Conservation (phyloP, 1,140 invertebrate species). For the Oryzaephilus surinamensis region DNA sequence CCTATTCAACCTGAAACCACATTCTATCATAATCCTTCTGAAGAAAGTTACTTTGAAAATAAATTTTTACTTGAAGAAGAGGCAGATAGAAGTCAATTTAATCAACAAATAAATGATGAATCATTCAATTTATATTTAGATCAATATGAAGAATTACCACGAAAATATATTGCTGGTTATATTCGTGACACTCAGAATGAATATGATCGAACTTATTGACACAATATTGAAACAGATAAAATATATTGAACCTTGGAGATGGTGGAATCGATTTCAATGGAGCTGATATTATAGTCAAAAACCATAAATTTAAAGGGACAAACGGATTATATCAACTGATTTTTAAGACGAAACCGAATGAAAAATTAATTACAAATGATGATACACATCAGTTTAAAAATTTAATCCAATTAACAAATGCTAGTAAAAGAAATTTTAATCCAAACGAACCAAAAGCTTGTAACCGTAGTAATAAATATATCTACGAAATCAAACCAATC, state of each 20-base stretch:
- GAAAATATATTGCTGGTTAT: no score
- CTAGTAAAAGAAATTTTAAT: neutral
- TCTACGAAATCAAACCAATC: neutral
- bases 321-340: neutral
- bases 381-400: neutral
- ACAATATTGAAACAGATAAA: neutral
- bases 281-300: neutral
- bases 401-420: neutral
- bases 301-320: neutral
- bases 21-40: no score
- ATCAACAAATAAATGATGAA: no score
- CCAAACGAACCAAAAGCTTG: neutral
- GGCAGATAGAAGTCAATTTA: no score
- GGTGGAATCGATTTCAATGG: neutral
- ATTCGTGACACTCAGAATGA: no score
- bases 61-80: no score
- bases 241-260: neutral
- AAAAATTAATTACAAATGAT: no score
- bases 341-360: neutral
- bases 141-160: no score
- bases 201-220: no score
- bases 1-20: no score
- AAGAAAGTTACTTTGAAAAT: no score
- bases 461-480: neutral
- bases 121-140: no score